These are phyloP conservation scores for Cottoperca gobio DNA, from an alignment of 2,797 vertebrate genomes.

Conservation along the genomic window DNA sequence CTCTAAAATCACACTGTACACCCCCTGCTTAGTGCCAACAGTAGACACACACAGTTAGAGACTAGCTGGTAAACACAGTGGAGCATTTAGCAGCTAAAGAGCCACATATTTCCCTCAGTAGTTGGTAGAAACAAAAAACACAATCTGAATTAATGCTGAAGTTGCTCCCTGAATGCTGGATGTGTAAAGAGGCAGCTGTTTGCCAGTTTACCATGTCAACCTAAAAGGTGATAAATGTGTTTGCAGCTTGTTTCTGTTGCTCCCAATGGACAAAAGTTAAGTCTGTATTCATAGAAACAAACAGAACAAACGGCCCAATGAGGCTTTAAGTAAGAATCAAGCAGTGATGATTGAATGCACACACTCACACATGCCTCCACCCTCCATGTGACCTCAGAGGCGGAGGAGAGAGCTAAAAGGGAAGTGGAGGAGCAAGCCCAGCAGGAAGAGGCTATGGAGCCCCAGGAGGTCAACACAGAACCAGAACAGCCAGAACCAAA, in stretches of 20 bases:
- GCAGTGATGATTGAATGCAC: background rate
- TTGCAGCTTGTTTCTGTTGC: conserved; percentile 19
- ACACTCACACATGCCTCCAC: background rate
- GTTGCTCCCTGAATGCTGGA: background rate
- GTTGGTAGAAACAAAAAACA: background rate
- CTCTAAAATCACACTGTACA: background rate
- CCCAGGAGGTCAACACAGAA: conserved; percentile 71
- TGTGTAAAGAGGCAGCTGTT: background rate
- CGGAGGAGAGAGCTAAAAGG: conserved; percentile 87
- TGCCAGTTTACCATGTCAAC: background rate
- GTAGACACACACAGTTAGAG: background rate
- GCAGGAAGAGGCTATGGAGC: conserved; percentile 83
- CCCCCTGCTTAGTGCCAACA: background rate
- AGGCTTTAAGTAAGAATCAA: conserved; percentile 5
- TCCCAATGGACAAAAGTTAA: conserved; percentile 14
- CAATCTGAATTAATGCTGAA: background rate
- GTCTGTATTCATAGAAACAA: background rate
- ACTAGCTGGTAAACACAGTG: background rate
- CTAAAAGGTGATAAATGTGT: background rate
- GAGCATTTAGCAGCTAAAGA: background rate
- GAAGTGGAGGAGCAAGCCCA: conserved; percentile 75
- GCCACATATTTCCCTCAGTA: conserved; percentile 1
- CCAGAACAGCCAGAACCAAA: conserved; percentile 63
- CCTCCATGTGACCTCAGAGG: conserved; percentile 70
- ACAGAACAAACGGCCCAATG: background rate